A percentile compares a stretch with the other conserved stretches of the same genome.
These are phyloP conservation scores for Tiaroga cobitis DNA, from an alignment of 2,797 vertebrate species.

Conservation along the genomic window DNA sequence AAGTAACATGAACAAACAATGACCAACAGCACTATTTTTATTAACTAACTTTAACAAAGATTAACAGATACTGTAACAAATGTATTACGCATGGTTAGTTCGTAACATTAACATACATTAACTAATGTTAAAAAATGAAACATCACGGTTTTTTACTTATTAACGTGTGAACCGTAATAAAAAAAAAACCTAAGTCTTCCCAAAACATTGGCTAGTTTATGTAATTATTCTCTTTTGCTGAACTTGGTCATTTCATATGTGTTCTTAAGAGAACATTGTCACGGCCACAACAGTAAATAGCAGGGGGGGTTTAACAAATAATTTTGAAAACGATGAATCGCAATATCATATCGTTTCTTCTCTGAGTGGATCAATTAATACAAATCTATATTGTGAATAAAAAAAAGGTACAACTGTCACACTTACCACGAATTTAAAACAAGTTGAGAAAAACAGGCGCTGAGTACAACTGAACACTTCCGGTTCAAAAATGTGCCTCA, in stretches of 20 bases:
- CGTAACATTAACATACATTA: too few species aligned
- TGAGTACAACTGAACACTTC: not conserved
- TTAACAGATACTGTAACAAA: too few species aligned
- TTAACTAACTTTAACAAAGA: too few species aligned
- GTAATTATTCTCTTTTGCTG: not conserved
- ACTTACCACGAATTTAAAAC: conserved; percentile 25
- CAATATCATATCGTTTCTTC: not conserved
- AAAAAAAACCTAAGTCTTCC: too few species aligned
- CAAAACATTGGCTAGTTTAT: not conserved
- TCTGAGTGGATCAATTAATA: not conserved
- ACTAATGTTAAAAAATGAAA: too few species aligned
- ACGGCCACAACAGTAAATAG: not conserved
- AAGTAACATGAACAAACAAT: too few species aligned
- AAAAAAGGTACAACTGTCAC: not conserved
- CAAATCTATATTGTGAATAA: not conserved
- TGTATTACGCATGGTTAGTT: too few species aligned
- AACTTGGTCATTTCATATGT: not conserved
- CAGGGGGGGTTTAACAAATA: not conserved
- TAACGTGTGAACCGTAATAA: too few species aligned
- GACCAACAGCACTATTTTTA: too few species aligned
- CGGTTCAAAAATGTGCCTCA: conserved; percentile 16
- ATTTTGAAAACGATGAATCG: not conserved
- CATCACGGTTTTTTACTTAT: not conserved
- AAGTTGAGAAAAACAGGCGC: not conserved
- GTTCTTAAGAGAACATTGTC: not conserved